Percentiles rank a stretch among this genome's conserved stretches.
Evolutionary conservation across 1,140 invertebrate genomes (phyloP).

Genomic region (Heliconius eleuchia): DNA sequence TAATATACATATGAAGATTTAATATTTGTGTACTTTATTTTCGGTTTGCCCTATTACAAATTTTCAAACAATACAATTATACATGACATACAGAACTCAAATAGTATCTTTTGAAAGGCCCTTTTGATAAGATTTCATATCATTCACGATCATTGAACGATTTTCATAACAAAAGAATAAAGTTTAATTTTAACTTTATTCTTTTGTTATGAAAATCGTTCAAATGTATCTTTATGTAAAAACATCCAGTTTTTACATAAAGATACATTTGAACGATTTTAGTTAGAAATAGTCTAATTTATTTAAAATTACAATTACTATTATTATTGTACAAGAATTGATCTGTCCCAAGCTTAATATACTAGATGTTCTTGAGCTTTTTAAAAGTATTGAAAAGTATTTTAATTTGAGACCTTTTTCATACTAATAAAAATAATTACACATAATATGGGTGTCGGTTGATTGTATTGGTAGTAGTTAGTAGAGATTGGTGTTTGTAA

Average conservation of each 20-base stretch:
- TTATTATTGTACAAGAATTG: no score
- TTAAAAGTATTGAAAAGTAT: no score
- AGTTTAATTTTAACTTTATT: no score
- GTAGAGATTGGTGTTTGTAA: constrained; percentile 26
- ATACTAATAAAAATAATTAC: constrained; percentile 7
- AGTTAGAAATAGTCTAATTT: background rate
- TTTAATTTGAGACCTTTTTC: background rate
- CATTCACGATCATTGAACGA: no score
- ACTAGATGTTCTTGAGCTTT: no score
- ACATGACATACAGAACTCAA: background rate
- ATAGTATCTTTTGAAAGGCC: background rate
- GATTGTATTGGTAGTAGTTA: background rate
- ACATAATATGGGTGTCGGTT: background rate
- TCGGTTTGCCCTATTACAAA: background rate
- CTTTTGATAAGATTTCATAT: background rate
- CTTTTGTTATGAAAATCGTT: background rate
- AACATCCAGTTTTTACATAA: background rate
- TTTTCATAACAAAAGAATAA: no score
- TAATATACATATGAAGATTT: no score
- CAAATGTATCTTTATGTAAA: background rate
- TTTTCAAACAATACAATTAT: background rate
- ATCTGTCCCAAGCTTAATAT: no score
- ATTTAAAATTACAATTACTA: background rate
- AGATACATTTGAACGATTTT: no score
- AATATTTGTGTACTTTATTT: background rate